phyloP scores from a whole-genome alignment of 1,140 invertebrate genomes.

The Euglossa dilemma region DNA sequence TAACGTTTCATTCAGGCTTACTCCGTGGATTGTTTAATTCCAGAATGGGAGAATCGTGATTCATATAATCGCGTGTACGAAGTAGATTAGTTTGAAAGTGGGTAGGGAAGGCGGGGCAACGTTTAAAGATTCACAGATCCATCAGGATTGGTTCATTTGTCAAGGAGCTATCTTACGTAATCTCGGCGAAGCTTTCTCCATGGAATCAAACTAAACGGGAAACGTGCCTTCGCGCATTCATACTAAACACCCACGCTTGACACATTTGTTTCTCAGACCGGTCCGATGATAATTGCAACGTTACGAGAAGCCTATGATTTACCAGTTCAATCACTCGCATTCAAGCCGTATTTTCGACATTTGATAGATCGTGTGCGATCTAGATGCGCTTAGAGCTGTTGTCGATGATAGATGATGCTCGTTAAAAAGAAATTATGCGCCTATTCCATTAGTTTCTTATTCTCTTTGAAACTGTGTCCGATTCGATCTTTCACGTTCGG shows the following conservation, averaged over 20 bases:
- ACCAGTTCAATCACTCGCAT: constrained; percentile 4
- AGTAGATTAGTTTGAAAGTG: not conserved
- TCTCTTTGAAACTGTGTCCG: not conserved
- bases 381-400: not conserved
- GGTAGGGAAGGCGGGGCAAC: not conserved
- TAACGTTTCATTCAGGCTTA: too few relatives aligned
- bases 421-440: not conserved
- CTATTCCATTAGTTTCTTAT: not conserved
- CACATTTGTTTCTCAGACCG: not conserved
- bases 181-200: not conserved
- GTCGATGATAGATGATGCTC: not conserved
- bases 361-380: constrained; percentile 3
- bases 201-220: not conserved
- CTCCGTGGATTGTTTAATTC: too few relatives aligned
- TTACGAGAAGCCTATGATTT: not conserved
- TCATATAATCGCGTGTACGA: not conserved
- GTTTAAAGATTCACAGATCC: not conserved
- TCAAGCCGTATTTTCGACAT: not conserved
- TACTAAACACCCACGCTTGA: constrained; percentile 1
- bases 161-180: not conserved
- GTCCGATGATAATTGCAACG: constrained; percentile 15
- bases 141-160: not conserved
- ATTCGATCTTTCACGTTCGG: not conserved
- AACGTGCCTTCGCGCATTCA: not conserved
- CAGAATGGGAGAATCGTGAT: too few relatives aligned